A percentile compares a stretch with the other conserved stretches of the same genome.
Evolutionary conservation across 2,888 invertebrate species (phyloP).

Genomic region (Parnassius glacialis): DNA sequence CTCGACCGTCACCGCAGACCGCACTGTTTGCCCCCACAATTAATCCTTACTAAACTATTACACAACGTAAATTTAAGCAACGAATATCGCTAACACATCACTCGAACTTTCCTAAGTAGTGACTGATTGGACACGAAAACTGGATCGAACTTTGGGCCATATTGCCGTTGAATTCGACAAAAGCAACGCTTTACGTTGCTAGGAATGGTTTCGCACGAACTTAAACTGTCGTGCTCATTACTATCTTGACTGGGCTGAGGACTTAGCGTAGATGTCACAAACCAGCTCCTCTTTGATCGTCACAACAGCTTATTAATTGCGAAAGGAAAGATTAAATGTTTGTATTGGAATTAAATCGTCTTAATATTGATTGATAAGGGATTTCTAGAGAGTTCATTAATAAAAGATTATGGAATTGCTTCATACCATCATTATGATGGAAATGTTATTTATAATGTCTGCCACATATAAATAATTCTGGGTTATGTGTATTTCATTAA

Average conservation of each 20-base stretch:
- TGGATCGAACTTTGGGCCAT: conserved; percentile 29
- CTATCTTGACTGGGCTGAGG: conserved; percentile 53
- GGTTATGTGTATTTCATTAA: too few species aligned
- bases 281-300: conserved; percentile 69
- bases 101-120: conserved; percentile 53
- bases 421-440: not conserved
- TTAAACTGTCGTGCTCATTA: conserved; percentile 69
- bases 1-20: conserved; percentile 53
- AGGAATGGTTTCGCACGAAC: conserved; percentile 50
- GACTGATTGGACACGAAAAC: conserved; percentile 29
- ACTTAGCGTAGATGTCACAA: conserved; percentile 59
- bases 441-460: too few species aligned
- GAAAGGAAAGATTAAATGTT: conserved; percentile 61
- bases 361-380: conserved; percentile 27
- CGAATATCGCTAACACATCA: conserved; percentile 64
- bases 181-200: conserved; percentile 50
- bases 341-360: conserved; percentile 44
- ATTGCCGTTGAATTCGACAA: conserved; percentile 46
- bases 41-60: conserved; percentile 72
- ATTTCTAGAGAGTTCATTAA: conserved; percentile 23
- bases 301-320: conserved; percentile 72
- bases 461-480: too few species aligned
- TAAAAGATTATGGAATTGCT: not conserved
- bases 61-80: conserved; percentile 68
- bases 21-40: conserved; percentile 39